phyloP scores from a whole-genome alignment of 2,113 vertebrate genomes.

The Erythrolamprus reginae region DNA sequence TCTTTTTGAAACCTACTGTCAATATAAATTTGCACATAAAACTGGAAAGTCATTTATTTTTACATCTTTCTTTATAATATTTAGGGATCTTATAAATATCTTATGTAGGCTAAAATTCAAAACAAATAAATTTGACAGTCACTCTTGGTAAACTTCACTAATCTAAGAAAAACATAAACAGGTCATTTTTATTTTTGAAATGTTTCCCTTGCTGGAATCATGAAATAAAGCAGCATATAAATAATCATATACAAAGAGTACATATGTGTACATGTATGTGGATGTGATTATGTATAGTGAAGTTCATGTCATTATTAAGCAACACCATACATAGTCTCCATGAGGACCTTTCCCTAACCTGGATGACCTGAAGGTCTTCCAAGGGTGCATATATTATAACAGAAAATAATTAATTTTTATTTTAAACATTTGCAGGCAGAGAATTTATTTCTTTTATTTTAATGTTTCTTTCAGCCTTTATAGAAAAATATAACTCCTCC shows the following conservation, averaged over 20 bases:
- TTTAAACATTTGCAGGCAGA: not conserved
- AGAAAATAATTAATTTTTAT: not conserved
- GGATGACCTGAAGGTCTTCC: not conserved
- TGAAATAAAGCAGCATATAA: not conserved
- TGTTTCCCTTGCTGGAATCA: not conserved
- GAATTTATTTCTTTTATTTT: not conserved
- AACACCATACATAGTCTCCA: not conserved
- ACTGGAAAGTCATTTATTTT: not conserved
- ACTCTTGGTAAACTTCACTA: not conserved
- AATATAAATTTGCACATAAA: not conserved
- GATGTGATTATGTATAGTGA: not conserved
- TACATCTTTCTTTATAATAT: not conserved
- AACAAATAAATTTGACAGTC: not conserved
- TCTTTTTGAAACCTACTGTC: not conserved
- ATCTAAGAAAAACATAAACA: not conserved
- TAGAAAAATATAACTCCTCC: conserved; percentile 39
- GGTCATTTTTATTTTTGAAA: not conserved
- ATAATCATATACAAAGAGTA: not conserved
- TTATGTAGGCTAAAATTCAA: not conserved
- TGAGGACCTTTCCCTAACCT: not conserved
- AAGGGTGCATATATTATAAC: not conserved
- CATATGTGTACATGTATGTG: not conserved
- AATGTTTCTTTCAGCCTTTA: not conserved
- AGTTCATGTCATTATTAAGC: not conserved
- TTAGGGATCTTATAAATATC: not conserved